Base-by-base conservation (phyloP, 23 tunicate genomes). In the Corella eumyota region DNA sequence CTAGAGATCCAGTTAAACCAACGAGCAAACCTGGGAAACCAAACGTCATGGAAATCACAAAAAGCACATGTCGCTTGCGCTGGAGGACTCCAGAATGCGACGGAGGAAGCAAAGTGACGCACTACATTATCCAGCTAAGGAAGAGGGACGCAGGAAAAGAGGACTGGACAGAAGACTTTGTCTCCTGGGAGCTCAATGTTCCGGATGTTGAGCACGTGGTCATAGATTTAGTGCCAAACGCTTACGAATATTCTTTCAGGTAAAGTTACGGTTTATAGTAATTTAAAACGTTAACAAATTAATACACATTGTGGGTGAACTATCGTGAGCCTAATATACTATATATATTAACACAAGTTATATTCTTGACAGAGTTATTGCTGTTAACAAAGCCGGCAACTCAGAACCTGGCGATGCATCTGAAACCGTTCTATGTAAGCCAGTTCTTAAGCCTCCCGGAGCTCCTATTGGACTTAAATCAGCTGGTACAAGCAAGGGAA, bases 11-110 rank as follows among this genome's bases (percentile, higher is more conserved):
- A 19, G 44, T 77, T 0, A 73, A 72, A 78, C 78, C 81, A 57
- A 95, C 99, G n/a, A 79, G 95, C 78, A 73, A 69, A 59, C 99
- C 99, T 3, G 95, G 90, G 44, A 64, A 69, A 30, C 99, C 99
- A 24, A 85, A 93, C 30, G 66, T 93, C 34, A 73, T 78, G 83
- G 94, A 87, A 85, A 60, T 85, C 11, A 85, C 95, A 7, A 77
- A 77, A 64, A 56, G 76, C 71, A 77, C 95, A n/a, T 77, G 85
- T 40, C 79, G 75, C 6, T 35, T 85, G 49, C 74, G 80, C 19
- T 85, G 95, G 95, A 35, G 95, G 29, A 71, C 71, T 0, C 94
- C 94, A 4, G 94, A 84, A 31, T 51, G 38, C 34, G 71, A 84
- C 50, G 95, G 95, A 11, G 85, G 95, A 11, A 76, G 83, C 28